These are phyloP conservation scores for Hedya salicella DNA, from an alignment of 2,888 invertebrate genomes.

Conservation along the genomic window DNA sequence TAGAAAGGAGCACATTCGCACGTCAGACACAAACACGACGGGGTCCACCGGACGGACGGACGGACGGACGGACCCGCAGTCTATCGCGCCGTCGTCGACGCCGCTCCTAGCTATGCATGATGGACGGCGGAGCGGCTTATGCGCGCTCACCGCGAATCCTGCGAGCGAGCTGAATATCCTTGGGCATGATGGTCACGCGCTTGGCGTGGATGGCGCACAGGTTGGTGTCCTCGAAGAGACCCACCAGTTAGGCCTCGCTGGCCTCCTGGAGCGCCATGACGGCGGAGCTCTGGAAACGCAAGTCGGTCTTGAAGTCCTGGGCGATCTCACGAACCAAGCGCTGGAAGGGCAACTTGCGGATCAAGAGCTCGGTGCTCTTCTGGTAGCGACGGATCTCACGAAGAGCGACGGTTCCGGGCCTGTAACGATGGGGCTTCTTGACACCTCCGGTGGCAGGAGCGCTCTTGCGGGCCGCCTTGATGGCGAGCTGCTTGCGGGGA, in stretches of 20 bases:
- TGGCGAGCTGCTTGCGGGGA: conserved; percentile 90
- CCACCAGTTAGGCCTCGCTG: conserved; percentile 57
- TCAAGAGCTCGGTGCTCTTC: conserved; percentile 94
- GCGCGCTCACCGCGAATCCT: conserved; percentile 44
- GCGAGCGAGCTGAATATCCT: conserved; percentile 88
- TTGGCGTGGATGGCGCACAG: conserved; percentile 96
- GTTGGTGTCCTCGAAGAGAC: conserved; percentile 93
- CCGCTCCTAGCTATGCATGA: too few species aligned
- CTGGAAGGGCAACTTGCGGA: conserved; percentile 94
- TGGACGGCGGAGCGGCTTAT: conserved; percentile 22
- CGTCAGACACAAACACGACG: too few species aligned
- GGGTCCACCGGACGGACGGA: too few species aligned
- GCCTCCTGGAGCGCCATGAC: conserved; percentile 94
- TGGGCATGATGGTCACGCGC: conserved; percentile 96
- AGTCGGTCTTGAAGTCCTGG: conserved; percentile 95
- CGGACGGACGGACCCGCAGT: too few species aligned
- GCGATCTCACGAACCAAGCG: conserved; percentile 96
- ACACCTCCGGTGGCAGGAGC: conserved; percentile 95
- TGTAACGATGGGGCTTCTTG: conserved; percentile 94
- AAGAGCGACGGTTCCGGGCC: conserved; percentile 95
- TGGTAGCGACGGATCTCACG: conserved; percentile 96
- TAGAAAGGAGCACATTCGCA: too few species aligned
- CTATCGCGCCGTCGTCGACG: too few species aligned
- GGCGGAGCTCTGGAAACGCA: conserved; percentile 92
- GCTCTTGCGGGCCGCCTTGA: conserved; percentile 89